These are phyloP conservation scores for Holcopasites calliopsidis DNA, from an alignment of 1,140 invertebrate species.

Conservation along the genomic window DNA sequence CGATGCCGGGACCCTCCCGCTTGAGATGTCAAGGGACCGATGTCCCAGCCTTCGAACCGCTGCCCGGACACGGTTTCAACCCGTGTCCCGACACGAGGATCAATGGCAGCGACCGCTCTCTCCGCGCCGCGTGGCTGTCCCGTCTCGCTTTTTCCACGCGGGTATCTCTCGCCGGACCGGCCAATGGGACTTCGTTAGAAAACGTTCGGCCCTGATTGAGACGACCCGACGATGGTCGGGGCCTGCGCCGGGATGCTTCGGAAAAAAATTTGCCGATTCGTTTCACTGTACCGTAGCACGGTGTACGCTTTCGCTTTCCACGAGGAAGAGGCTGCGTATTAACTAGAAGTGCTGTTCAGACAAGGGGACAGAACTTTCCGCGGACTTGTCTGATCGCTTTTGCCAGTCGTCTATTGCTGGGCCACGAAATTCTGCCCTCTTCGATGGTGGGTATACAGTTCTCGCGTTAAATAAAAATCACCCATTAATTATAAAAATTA, in stretches of 20 bases:
- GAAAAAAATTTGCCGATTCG: slow-evolving; percentile 1
- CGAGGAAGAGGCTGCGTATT: neutral
- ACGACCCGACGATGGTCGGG: neutral
- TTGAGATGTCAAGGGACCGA: slow-evolving; percentile 71
- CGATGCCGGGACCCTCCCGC: slow-evolving; percentile 68
- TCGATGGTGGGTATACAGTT: no score
- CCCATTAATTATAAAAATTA: no score
- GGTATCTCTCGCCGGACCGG: slow-evolving; percentile 24
- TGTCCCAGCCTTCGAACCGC: slow-evolving; percentile 47
- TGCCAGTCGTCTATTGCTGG: no score
- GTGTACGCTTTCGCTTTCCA: neutral
- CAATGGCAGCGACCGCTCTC: slow-evolving; percentile 45
- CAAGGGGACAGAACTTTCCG: no score
- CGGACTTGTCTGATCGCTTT: no score
- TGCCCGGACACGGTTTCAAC: slow-evolving; percentile 50
- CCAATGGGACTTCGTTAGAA: slow-evolving; percentile 53
- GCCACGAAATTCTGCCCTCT: no score
- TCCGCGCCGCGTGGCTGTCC: neutral
- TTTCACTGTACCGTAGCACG: no score
- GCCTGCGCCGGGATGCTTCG: neutral
- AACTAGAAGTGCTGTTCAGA: no score
- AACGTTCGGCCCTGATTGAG: slow-evolving; percentile 52
- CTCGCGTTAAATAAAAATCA: no score
- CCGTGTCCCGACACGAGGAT: slow-evolving; percentile 54
- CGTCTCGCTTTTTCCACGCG: neutral